phyloP scores from a whole-genome alignment of 2,888 invertebrate genomes.

The Listrodromus nycthemerus region DNA sequence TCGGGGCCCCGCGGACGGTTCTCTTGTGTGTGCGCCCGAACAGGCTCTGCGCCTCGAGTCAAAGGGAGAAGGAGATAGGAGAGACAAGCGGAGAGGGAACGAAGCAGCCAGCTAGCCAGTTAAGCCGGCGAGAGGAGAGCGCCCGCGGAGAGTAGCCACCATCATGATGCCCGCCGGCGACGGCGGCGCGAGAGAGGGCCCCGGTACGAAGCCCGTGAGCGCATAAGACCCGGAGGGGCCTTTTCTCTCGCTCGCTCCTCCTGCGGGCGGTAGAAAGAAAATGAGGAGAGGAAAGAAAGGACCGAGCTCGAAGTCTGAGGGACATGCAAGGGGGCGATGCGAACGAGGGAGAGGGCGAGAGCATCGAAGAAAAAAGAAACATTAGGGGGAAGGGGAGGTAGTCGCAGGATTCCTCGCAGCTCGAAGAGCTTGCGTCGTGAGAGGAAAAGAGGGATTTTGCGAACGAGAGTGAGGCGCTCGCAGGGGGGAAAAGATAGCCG shows the following conservation, averaged over 20 bases:
- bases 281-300: conserved; percentile 44
- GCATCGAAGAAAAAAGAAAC: conserved; percentile 12
- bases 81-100: conserved; percentile 42
- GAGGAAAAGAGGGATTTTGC: conserved; percentile 56
- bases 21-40: conserved; percentile 50
- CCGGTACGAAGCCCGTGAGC: conserved; percentile 62
- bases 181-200: conserved; percentile 70
- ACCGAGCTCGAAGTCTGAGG: conserved; percentile 60
- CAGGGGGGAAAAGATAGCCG: conserved; percentile 37
- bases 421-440: conserved; percentile 40
- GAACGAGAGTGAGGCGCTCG: conserved; percentile 39
- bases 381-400: conserved; percentile 43
- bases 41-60: conserved; percentile 49
- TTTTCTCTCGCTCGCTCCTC: conserved; percentile 33
- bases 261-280: conserved; percentile 1
- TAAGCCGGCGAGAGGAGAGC: conserved; percentile 77
- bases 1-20: conserved; percentile 77
- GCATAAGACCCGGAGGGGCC: conserved; percentile 53
- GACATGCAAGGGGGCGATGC: conserved; percentile 57
- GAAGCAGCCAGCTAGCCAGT: conserved; percentile 70
- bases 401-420: conserved; percentile 48
- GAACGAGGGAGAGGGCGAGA: conserved; percentile 42
- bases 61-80: conserved; percentile 36
- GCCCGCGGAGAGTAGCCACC: conserved; percentile 80
- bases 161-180: conserved; percentile 80